Base-by-base conservation (phyloP, 2,888 invertebrate genomes). In the Alentia gelatinosa region DNA sequence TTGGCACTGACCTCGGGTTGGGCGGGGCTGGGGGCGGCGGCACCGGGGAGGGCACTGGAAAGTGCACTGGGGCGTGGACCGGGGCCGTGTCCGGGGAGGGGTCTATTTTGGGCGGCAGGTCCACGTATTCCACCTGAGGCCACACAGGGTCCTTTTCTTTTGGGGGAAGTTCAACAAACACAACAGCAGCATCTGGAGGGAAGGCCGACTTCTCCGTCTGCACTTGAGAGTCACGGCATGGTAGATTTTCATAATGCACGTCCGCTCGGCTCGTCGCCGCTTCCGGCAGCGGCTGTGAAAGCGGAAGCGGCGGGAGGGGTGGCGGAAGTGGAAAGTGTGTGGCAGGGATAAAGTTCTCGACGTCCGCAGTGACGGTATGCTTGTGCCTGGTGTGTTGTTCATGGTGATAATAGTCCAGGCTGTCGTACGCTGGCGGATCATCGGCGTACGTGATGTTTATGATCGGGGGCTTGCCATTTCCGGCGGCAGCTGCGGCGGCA, bases 391-490 rank as follows among this genome's bases (percentile, higher is more conserved):
- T 33, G 33, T 33, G 3, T 4, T 4, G 12, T 9, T 26, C 23
- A 26, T 15, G n/a, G 23, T 19, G 19, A 26, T 42, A 86, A 19
- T 86, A 86, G 50, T 86, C 86, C 4, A 91, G 30, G 40, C 89
- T 89, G 39, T 91, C 89, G n/a, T 89, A 89, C 26, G 79, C 89
- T n/a, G 91, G 89, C 7, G 91, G 91, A 40, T 89, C 91, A 26
- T 89, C 91, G 5, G 84, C 79, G 37, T 89, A 89, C 1, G 83
- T 89, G 26, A 90, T 30, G 30, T 84, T 90, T 15, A 89, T 91
- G 26, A 56, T 56, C 56, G 91, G 91, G 4, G 88, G 75, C 68
- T 90, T 74, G 56, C 63, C 33, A 23, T 37, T 83, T 15, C 26
- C 15, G 15, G 30, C 35, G 33, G 86, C 47, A 9, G 23, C 42